These are phyloP conservation scores for Plodia interpunctella DNA, from an alignment of 1,140 invertebrate species.

Conservation along the genomic window DNA sequence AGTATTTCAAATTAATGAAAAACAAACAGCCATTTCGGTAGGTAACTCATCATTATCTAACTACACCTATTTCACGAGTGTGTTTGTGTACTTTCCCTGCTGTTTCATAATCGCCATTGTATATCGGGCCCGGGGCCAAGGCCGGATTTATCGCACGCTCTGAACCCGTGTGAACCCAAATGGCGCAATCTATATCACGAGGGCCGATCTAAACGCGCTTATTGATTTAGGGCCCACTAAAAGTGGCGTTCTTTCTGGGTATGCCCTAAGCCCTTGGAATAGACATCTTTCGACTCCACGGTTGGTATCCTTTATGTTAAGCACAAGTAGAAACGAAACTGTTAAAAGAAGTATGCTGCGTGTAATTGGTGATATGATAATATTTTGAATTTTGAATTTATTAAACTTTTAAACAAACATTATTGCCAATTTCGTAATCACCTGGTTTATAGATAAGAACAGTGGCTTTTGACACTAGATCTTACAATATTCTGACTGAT, in stretches of 20 bases:
- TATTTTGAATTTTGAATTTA: too few species aligned
- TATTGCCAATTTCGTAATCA: too few species aligned
- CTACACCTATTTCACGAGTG: neutral
- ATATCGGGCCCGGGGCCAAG: conserved; percentile 51
- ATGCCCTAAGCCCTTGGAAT: too few species aligned
- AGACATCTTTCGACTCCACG: too few species aligned
- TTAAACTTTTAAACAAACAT: too few species aligned
- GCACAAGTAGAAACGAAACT: too few species aligned
- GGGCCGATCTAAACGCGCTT: conserved; percentile 18
- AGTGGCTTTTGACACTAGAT: neutral
- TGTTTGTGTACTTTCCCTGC: conserved; percentile 18
- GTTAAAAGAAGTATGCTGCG: too few species aligned
- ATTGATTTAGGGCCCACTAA: conserved; percentile 18
- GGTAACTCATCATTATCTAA: neutral
- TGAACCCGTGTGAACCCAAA: conserved; percentile 59
- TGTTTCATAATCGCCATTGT: conserved; percentile 57
- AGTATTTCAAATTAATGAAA: too few species aligned
- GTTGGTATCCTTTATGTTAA: too few species aligned
- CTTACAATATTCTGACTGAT: neutral
- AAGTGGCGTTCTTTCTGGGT: neutral
- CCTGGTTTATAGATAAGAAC: too few species aligned
- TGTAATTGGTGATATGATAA: too few species aligned
- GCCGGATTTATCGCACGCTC: conserved; percentile 42
- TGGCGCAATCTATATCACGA: conserved; percentile 39
- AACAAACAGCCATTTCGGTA: too few species aligned